A percentile compares a stretch with the other conserved stretches of the same genome.
phyloP scores from a whole-genome alignment of 2,797 vertebrate genomes.

The Enteromius trimaculatus region DNA sequence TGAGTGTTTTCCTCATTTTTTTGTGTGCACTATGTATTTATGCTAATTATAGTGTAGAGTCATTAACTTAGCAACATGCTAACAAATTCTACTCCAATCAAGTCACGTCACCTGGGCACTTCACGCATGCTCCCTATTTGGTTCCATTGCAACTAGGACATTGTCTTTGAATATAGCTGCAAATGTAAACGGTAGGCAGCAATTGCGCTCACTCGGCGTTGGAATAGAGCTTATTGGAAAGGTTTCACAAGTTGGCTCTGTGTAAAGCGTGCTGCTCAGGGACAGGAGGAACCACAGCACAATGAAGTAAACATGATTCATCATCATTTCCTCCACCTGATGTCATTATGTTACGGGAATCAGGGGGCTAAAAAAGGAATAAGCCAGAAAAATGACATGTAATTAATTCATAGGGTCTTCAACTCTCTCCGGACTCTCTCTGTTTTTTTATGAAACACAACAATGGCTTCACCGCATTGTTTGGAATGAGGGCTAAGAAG shows the following conservation, averaged over 20 bases:
- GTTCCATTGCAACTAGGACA: not conserved
- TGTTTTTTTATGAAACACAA: not conserved
- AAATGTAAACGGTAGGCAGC: not conserved
- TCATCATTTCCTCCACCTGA: conserved; percentile 28
- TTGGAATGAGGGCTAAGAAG: conserved; percentile 9
- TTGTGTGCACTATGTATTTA: not conserved
- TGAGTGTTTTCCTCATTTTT: not conserved
- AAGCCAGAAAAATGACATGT: not conserved
- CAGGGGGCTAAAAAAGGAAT: conserved; percentile 8
- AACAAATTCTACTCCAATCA: not conserved
- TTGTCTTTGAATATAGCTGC: not conserved
- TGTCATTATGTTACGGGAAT: conserved; percentile 15
- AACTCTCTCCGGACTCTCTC: not conserved
- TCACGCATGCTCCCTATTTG: not conserved
- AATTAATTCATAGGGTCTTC: not conserved
- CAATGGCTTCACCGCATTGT: not conserved
- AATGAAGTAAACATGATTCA: conserved; percentile 45
- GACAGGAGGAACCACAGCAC: not conserved
- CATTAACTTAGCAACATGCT: not conserved
- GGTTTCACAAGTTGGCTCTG: not conserved
- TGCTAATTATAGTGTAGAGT: not conserved
- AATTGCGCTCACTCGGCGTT: not conserved
- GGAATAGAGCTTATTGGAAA: conserved; percentile 7
- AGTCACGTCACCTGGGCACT: not conserved
- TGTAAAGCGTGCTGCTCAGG: not conserved